Evolutionary conservation across 2,113 vertebrate genomes (phyloP), one percentile per base, ranked within the genome.

Genomic region (Centrocercus urophasianus): DNA sequence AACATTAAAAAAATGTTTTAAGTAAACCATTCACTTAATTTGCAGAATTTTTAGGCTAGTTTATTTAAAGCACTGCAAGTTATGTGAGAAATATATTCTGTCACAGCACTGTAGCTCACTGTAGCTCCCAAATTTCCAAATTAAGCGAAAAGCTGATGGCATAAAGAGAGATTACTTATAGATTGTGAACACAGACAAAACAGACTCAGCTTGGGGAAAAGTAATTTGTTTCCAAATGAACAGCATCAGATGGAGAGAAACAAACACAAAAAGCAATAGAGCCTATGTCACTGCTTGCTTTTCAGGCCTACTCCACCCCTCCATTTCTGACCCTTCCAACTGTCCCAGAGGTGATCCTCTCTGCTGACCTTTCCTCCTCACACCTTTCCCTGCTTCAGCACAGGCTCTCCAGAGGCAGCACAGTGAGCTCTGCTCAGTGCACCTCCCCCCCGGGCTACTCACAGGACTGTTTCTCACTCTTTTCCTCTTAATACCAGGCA

Each of bases 301-400:
- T 34, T 20, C 59, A 61, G 22, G 34, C 8, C n/a, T 9, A 61
- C 22, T 6, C 13, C n/a, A 24, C n/a, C 34, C 54, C 56, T 32
- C 56, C 56, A 32, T 57, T 57, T 57, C 56, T 22, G 34, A 36
- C 6, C 12, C 34, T 22, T n/a, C 18, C 9, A 61, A 14, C 34
- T 16, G 13, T 14, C 56, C 27, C 38, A 11, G 3, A 7, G 6
- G 12, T 10, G 45, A n/a, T 30, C 28, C 10, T 18, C 27, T 10
- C 52, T 18, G 17, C 77, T 1, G 3, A 13, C 13, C 22, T 24
- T 25, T n/a, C 28, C 34, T 16, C 21, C 48, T 24, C 48, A 22
- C 1, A 6, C 50, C 8, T 24, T 3, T 47, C 10, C 5, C 25
- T 3, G 42, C 25, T 7, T 11, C 36, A 16, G 22, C 1, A 0